A percentile compares a stretch with the other conserved stretches of the same genome.
phyloP scores from a whole-genome alignment of 2,888 invertebrate species.

The Galerucella calmariensis region DNA sequence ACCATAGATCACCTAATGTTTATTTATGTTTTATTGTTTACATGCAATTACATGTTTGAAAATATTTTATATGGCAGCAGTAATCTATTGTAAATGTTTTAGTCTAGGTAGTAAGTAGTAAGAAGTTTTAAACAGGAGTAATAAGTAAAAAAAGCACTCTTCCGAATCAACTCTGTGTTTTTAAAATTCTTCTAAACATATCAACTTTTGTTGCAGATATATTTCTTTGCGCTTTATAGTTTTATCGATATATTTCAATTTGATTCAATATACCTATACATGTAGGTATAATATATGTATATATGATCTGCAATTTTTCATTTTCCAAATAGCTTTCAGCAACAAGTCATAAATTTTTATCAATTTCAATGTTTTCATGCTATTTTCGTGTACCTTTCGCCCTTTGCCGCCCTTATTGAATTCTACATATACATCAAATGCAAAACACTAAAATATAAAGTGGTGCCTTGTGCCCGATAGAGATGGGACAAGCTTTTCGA shows the following conservation, averaged over 20 bases:
- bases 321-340: slow-evolving; percentile 26
- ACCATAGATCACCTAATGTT: no score
- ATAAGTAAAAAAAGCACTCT: no score
- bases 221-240: not conserved
- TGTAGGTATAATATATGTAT: not conserved
- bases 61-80: no score
- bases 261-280: not conserved
- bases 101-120: no score
- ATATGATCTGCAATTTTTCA: slow-evolving; percentile 20
- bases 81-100: no score
- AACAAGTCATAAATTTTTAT: slow-evolving; percentile 30
- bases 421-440: slow-evolving; percentile 39
- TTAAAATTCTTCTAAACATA: not conserved
- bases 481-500: not conserved
- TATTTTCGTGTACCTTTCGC: slow-evolving; percentile 19
- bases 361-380: slow-evolving; percentile 30
- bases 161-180: no score
- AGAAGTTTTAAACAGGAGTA: no score
- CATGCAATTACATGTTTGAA: no score
- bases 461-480: slow-evolving; percentile 5
- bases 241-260: not conserved
- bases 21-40: no score
- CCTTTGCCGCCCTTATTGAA: slow-evolving; percentile 7
- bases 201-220: not conserved
- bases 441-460: slow-evolving; percentile 43